These are phyloP conservation scores for Motacilla alba DNA, from an alignment of 2,113 vertebrate species.

Conservation along the genomic window DNA sequence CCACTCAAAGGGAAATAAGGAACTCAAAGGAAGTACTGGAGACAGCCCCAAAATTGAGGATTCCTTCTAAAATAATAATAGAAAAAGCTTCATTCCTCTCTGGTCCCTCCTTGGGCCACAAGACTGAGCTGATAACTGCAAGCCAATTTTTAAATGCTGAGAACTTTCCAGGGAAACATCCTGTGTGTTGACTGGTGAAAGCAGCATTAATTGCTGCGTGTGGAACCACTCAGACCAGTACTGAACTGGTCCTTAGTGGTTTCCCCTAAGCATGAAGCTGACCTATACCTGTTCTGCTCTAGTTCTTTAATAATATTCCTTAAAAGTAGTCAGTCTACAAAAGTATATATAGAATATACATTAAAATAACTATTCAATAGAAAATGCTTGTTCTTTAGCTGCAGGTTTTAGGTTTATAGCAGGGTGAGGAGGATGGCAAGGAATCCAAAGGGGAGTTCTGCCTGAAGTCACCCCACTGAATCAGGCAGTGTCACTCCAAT, in stretches of 20 bases:
- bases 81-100: neutral
- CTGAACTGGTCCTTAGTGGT: neutral
- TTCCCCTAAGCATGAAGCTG: neutral
- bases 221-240: neutral
- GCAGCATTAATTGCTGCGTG: neutral
- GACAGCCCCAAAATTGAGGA: neutral
- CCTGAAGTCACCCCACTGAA: neutral
- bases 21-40: neutral
- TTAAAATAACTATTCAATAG: neutral
- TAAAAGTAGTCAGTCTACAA: neutral
- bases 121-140: neutral
- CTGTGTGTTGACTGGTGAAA: neutral
- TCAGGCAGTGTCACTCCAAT: neutral
- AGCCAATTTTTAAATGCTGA: neutral
- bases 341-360: neutral
- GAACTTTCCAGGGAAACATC: neutral
- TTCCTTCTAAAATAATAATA: neutral
- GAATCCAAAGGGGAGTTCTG: neutral
- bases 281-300: neutral
- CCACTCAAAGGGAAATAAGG: neutral
- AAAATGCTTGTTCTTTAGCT: neutral
- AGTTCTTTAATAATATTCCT: neutral
- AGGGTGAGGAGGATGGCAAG: neutral
- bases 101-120: neutral
- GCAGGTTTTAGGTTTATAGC: neutral